Percentiles rank a stretch among this genome's conserved stretches.
phyloP scores from a whole-genome alignment of 2,113 vertebrate species.

The Hylia prasina region DNA sequence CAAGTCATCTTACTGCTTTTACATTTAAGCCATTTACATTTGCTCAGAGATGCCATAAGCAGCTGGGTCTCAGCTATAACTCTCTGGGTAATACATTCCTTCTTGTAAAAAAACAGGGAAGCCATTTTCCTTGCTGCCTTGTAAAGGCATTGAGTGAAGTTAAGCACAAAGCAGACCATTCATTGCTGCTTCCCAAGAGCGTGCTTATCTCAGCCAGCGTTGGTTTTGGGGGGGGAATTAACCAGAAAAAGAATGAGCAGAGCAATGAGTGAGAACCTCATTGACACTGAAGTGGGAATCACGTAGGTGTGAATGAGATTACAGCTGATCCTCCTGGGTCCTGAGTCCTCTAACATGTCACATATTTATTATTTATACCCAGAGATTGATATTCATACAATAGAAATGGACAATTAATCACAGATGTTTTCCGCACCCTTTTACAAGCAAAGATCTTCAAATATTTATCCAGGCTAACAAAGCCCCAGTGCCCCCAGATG shows the following conservation, averaged over 20 bases:
- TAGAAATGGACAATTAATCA: conserved; percentile 2
- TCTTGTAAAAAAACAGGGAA: neutral
- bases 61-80: conserved; percentile 3
- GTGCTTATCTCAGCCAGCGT: neutral
- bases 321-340: neutral
- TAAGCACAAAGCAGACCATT: neutral
- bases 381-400: neutral
- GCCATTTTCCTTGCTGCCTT: neutral
- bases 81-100: neutral
- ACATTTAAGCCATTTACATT: neutral
- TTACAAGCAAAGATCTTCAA: neutral
- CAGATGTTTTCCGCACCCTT: neutral
- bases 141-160: neutral
- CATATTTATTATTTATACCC: neutral
- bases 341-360: neutral
- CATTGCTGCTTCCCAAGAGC: neutral
- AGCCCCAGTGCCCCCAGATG: neutral
- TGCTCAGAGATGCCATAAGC: neutral
- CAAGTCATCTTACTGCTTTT: neutral
- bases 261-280: neutral
- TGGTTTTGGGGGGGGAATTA: neutral
- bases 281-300: neutral
- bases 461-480: neutral
- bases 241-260: neutral
- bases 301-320: neutral